Conservation (phyloP, 2,888 invertebrate species). For the Dicycla oo region DNA sequence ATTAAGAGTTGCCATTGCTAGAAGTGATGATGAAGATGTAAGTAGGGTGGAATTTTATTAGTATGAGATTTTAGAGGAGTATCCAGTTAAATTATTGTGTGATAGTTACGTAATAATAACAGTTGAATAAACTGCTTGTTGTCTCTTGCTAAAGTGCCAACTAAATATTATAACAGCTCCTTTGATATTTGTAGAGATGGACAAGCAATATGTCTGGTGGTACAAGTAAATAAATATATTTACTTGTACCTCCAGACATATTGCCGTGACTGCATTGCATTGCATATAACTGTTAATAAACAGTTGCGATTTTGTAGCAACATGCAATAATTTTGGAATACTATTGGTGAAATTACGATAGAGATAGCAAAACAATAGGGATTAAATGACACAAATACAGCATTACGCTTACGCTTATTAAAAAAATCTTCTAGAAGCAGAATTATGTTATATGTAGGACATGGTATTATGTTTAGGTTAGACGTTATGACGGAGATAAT, state of each 20-base stretch:
- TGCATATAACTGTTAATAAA: not conserved
- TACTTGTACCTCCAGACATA: no score
- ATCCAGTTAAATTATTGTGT: constrained; percentile 11
- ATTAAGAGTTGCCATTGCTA: constrained; percentile 56
- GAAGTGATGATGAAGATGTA: constrained; percentile 39
- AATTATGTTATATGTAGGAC: not conserved
- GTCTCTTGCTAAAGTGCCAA: constrained; percentile 35
- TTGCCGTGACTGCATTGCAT: no score
- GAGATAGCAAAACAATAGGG: not conserved
- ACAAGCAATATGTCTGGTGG: not conserved
- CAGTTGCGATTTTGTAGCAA: not conserved
- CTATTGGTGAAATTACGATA: not conserved
- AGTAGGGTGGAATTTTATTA: not conserved
- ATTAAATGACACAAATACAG: no score
- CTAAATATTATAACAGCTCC: constrained; percentile 2
- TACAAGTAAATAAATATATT: no score
- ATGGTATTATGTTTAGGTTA: not conserved
- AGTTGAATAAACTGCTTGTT: constrained; percentile 31
- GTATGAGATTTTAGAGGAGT: constrained; percentile 24
- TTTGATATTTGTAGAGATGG: constrained; percentile 23
- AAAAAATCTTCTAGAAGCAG: not conserved
- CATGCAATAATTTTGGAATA: not conserved
- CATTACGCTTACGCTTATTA: no score
- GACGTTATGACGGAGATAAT: not conserved
- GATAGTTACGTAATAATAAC: constrained; percentile 22